Base-by-base conservation (phyloP, 2,888 invertebrate species). In the Pelosia muscerda region DNA sequence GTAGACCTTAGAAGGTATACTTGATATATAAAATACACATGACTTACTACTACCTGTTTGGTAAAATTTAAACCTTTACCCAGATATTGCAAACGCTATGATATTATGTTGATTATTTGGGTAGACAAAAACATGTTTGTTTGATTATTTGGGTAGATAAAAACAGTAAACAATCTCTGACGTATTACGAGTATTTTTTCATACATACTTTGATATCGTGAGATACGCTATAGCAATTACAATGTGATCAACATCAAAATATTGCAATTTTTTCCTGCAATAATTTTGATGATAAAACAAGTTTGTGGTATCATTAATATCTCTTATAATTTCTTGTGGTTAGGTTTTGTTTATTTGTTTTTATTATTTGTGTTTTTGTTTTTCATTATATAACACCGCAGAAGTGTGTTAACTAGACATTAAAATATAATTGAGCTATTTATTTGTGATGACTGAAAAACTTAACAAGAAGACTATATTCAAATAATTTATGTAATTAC, bases 241-340 rank as follows among this genome's bases (percentile, higher is more conserved):
- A 38, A 15, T 38, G 38, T 38, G 38, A 38, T n/a, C 49, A 49
- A 49, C 26, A 10, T 49, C 49, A 61, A n/a, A 42, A 19, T 42
- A 19, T 26, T 60, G 19, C 42, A 60, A 38, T 19, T 38, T 60
- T 60, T 60, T 38, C 19, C n/a, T 61, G 8, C 49, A 15, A 63
- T 55, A 31, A 63, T 19, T 25, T 38, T 38, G 56, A 23, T 53
- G 23, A 19, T 34, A 34, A 31, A n/a, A 22, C 19, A 5, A 13
- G 23, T 31, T 34, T 23, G 28, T 19, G 22, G 54, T 63, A 63
- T 55, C 25, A n/a, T 63, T 42, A 28, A 25, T 54, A 42, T 25
- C 19, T 60, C 54, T 60, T 23, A 65, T 19, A 58, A 60, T 26
- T 42, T 60, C 10, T 26, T 49, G 42, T n/a, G 22, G 11, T 19